A percentile compares a stretch with the other conserved stretches of the same genome.
Conservation (phyloP, 2,888 invertebrate species). For the Cheilosia urbana region DNA sequence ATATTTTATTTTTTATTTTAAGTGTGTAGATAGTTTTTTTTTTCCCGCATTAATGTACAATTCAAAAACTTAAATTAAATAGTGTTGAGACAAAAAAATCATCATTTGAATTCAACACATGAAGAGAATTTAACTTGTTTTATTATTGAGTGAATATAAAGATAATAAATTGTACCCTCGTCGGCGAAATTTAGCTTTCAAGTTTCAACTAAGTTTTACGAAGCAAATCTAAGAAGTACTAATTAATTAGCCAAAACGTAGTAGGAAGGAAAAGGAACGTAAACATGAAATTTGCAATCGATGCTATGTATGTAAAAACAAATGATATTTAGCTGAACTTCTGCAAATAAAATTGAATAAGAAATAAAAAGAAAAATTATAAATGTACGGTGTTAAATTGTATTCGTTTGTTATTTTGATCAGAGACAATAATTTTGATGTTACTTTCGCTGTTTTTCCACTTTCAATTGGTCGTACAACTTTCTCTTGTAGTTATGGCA, state of each 20-base stretch:
- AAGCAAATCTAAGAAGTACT: conserved; percentile 4
- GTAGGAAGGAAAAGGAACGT: conserved; percentile 27
- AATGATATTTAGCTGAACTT: conserved; percentile 44
- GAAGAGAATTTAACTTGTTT: conserved; percentile 39
- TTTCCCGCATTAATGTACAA: conserved; percentile 63
- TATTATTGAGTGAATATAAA: conserved; percentile 19
- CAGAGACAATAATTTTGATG: too few relatives aligned
- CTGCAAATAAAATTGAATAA: conserved; percentile 44
- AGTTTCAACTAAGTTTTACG: conserved; percentile 36
- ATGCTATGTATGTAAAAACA: conserved; percentile 47
- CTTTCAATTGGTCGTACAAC: not conserved
- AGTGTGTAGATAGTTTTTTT: conserved; percentile 69
- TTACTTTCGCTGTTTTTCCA: not conserved
- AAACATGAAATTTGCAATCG: conserved; percentile 31
- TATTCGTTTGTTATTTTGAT: not conserved
- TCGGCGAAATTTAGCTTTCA: conserved; percentile 37
- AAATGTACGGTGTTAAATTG: conserved; percentile 8
- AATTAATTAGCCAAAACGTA: conserved; percentile 61
- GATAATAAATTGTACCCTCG: conserved; percentile 15
- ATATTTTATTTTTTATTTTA: conserved; percentile 54
- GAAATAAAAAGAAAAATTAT: conserved; percentile 45
- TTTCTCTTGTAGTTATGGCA: not conserved
- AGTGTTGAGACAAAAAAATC: conserved; percentile 48
- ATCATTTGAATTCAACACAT: conserved; percentile 40
- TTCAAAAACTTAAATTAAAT: conserved; percentile 41